These are phyloP conservation scores for Achroia grisella DNA, from an alignment of 1,140 invertebrate species.

Conservation along the genomic window DNA sequence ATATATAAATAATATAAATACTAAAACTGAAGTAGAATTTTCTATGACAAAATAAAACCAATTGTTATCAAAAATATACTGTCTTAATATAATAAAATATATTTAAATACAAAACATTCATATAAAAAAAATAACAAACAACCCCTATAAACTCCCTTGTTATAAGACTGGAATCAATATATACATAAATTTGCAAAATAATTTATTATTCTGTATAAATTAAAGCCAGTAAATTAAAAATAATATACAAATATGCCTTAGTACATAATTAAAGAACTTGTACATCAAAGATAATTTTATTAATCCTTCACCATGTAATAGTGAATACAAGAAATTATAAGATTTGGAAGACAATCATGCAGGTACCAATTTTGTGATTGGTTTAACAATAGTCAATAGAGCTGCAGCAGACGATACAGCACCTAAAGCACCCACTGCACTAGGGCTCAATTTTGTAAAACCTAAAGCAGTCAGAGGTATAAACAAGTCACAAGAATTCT, in stretches of 20 bases:
- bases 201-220: no score
- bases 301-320: not conserved
- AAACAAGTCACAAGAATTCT: conserved; percentile 90
- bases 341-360: conserved; percentile 37
- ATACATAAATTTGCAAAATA: no score
- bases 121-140: no score
- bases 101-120: no score
- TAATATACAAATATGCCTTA: not conserved
- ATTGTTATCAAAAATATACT: no score
- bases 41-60: no score
- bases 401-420: conserved; percentile 85
- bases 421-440: conserved; percentile 84
- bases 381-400: conserved; percentile 82
- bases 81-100: no score
- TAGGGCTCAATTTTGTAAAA: conserved; percentile 82
- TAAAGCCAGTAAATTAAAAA: no score
- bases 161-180: no score
- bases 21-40: no score
- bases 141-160: no score
- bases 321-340: not conserved
- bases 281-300: not conserved
- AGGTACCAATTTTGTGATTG: conserved; percentile 79
- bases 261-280: not conserved
- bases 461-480: conserved; percentile 87
- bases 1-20: no score